Evolutionary conservation across 2,113 vertebrate genomes (phyloP), one percentile per base, ranked within the genome.

Genomic region (Chlamydotis undulata): DNA sequence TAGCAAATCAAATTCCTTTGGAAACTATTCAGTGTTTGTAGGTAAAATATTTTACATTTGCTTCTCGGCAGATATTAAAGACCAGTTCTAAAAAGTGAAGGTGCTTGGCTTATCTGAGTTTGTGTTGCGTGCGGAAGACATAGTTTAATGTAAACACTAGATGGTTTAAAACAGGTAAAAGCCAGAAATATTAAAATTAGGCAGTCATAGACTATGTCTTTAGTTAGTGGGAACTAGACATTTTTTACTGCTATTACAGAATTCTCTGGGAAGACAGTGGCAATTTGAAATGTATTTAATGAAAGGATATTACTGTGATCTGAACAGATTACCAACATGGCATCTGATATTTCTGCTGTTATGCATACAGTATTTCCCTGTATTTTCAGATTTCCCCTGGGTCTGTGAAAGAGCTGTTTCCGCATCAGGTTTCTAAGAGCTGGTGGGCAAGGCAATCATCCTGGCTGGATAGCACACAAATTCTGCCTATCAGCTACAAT

Each of bases 401-500:
- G 24, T 45, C 70, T 64, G 23, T 37, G 31, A 43, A 89, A 83
- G 39, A 63, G 4, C 4, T 74, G 5, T 39, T 79, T 88, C 31
- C 0, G 0, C 9, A n/a, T 19, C 31, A 59, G 22, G 6, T 81
- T 89, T 75, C 79, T 83, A 22, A 73, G 29, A 67, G 19, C 37
- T 71, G 28, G n/a, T 71, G 28, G 37, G 12, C 13, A 89, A 64
- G 18, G 11, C 17, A 50, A 19, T 67, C 0, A 0, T 37, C 14
- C 52, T 81, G 47, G 19, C 26, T 57, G n/a, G 1, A 1, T 21
- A 71, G 18, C 25, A 26, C 19, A 68, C 25, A 19, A 11, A 63
- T 77, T 87, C 23, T 61, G 24, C n/a, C 33, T 41, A 35, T 41
- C 41, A 91, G 23, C 22, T 69, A 60, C n/a, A 76, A 14, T 57